A percentile compares a stretch with the other conserved stretches of the same genome.
phyloP scores from a whole-genome alignment of 2,888 invertebrate genomes.

The Poecilobothrus nobilitatus region DNA sequence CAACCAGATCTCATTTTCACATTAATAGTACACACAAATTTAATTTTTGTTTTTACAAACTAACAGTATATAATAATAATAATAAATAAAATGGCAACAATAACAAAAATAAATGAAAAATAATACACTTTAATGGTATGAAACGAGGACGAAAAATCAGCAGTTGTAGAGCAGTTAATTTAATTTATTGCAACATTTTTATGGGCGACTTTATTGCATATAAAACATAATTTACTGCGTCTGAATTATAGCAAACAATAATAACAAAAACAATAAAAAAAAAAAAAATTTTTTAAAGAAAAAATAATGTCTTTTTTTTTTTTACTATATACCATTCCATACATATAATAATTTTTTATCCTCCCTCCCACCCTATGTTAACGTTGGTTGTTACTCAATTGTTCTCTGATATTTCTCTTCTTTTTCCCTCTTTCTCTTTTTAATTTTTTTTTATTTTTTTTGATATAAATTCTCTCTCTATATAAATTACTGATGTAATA shows the following conservation, averaged over 20 bases:
- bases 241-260: slow-evolving; percentile 14
- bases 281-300: background rate
- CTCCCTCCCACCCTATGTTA: too few relatives aligned
- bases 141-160: slow-evolving; percentile 32
- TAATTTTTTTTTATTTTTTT: background rate
- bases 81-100: background rate
- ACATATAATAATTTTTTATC: too few relatives aligned
- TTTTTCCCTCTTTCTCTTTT: background rate
- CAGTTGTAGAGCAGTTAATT: slow-evolving; percentile 44
- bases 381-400: too few relatives aligned
- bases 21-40: background rate
- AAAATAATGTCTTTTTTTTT: background rate
- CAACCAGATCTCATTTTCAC: background rate
- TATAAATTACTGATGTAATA: background rate
- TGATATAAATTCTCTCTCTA: background rate
- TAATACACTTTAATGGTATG: slow-evolving; percentile 1
- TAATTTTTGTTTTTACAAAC: background rate
- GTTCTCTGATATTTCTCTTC: background rate
- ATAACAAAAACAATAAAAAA: background rate
- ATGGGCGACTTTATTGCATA: slow-evolving; percentile 46
- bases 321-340: too few relatives aligned
- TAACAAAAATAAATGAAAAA: background rate
- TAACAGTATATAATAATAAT: slow-evolving; percentile 6
- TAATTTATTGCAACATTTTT: slow-evolving; percentile 46
- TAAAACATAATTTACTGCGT: slow-evolving; percentile 46